Conservation (phyloP, 1,140 invertebrate species). For the Magallana gigas region DNA sequence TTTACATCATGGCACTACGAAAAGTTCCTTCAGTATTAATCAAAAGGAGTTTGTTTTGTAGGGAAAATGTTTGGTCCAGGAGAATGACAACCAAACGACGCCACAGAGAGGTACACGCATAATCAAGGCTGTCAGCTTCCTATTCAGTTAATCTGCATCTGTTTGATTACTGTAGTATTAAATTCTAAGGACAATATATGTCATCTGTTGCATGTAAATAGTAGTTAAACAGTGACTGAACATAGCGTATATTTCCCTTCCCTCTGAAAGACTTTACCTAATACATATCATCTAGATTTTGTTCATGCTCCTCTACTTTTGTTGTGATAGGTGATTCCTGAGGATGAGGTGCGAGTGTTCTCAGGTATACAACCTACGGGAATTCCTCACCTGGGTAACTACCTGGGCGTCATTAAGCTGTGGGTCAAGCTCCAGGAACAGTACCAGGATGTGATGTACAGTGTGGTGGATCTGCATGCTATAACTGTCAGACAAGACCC, state of each 20-base stretch:
- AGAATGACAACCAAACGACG: slow-evolving; percentile 7
- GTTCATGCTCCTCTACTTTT: background rate
- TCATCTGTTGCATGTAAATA: too few relatives aligned
- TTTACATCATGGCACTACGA: background rate
- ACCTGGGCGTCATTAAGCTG: slow-evolving; percentile 93
- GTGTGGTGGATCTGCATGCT: slow-evolving; percentile 96
- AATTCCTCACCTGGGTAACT: slow-evolving; percentile 96
- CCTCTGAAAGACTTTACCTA: too few relatives aligned
- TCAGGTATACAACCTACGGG: slow-evolving; percentile 98
- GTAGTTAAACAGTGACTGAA: too few relatives aligned
- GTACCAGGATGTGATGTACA: slow-evolving; percentile 83
- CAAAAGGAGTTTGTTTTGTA: background rate
- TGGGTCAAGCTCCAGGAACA: slow-evolving; percentile 91
- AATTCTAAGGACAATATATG: too few relatives aligned
- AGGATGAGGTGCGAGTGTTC: slow-evolving; percentile 78
- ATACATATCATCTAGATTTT: too few relatives aligned
- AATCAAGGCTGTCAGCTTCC: too few relatives aligned
- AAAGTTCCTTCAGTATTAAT: background rate
- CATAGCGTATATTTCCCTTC: too few relatives aligned
- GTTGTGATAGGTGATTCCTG: background rate
- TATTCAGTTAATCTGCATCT: too few relatives aligned
- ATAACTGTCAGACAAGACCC: slow-evolving; percentile 92
- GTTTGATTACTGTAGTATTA: too few relatives aligned
- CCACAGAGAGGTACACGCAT: background rate
- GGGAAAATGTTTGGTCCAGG: background rate